These are phyloP conservation scores for Cetonia aurata DNA, from an alignment of 2,888 invertebrate species.

Conservation along the genomic window DNA sequence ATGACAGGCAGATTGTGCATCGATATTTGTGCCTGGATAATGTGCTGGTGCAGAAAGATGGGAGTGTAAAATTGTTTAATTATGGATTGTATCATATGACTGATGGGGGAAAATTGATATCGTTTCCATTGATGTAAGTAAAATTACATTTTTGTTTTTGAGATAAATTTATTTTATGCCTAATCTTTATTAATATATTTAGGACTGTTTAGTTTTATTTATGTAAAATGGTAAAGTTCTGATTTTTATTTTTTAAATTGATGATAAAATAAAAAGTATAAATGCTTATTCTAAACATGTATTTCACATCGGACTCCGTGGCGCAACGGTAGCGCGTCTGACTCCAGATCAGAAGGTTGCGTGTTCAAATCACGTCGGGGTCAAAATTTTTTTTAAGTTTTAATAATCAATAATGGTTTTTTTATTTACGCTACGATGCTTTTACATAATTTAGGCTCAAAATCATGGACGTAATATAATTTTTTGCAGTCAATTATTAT, in stretches of 20 bases:
- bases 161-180: too few relatives aligned
- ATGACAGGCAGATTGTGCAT: slow-evolving; percentile 80
- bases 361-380: slow-evolving; percentile 98
- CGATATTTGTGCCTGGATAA: slow-evolving; percentile 87
- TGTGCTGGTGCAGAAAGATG: slow-evolving; percentile 80
- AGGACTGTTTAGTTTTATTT: background rate
- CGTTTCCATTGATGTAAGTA: slow-evolving; percentile 88
- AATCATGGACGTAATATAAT: too few relatives aligned
- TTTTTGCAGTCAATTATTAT: slow-evolving; percentile 76
- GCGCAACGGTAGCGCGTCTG: slow-evolving; percentile 98
- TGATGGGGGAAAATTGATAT: slow-evolving; percentile 85
- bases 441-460: too few relatives aligned
- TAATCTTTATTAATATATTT: too few relatives aligned
- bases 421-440: too few relatives aligned
- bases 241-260: slow-evolving; percentile 13
- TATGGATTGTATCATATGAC: slow-evolving; percentile 96
- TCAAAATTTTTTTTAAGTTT: slow-evolving; percentile 67
- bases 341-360: slow-evolving; percentile 99
- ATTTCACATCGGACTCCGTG: slow-evolving; percentile 77
- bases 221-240: background rate
- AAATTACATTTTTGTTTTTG: slow-evolving; percentile 11
- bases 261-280: background rate
- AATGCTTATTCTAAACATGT: background rate
- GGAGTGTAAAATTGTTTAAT: slow-evolving; percentile 87
- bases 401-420: background rate